Evolutionary conservation across 2,113 vertebrate genomes (phyloP).

Genomic region (Ceyx margarethae): DNA sequence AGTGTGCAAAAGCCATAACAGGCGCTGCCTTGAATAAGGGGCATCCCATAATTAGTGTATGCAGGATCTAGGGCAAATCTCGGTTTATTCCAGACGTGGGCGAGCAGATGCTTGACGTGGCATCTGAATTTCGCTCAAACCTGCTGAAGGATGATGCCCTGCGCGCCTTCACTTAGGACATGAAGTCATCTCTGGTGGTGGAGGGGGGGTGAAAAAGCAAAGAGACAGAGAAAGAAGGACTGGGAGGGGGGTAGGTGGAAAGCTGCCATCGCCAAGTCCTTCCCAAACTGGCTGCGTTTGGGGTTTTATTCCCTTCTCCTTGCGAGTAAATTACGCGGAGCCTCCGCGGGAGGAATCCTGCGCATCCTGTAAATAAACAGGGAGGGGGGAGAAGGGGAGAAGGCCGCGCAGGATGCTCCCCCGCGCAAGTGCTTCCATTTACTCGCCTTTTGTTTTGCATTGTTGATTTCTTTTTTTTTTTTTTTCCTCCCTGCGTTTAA

Average conservation of each 20-base stretch:
- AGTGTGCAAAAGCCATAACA: not conserved
- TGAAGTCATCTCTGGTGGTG: fast-evolving
- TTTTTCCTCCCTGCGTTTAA: not conserved
- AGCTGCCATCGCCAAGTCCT: not conserved
- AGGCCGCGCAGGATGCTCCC: not conserved
- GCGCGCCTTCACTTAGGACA: not conserved
- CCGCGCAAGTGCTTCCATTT: not conserved
- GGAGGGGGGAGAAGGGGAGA: not conserved
- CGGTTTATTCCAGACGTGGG: not conserved
- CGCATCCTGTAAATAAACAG: not conserved
- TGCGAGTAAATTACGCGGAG: not conserved
- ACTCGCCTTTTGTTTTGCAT: not conserved
- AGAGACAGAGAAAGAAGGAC: not conserved
- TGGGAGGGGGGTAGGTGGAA: not conserved
- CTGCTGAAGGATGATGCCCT: not conserved
- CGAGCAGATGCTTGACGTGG: not conserved
- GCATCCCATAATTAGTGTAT: not conserved
- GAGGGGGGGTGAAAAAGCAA: not conserved
- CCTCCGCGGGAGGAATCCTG: not conserved
- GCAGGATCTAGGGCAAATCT: no score
- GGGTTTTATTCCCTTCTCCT: no score
- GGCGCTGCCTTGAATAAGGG: not conserved
- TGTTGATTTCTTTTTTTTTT: not conserved
- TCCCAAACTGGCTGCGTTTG: not conserved
- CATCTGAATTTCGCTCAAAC: not conserved